Conservation (phyloP, 2,888 invertebrate genomes). For the Drosophila maculinotata region DNA sequence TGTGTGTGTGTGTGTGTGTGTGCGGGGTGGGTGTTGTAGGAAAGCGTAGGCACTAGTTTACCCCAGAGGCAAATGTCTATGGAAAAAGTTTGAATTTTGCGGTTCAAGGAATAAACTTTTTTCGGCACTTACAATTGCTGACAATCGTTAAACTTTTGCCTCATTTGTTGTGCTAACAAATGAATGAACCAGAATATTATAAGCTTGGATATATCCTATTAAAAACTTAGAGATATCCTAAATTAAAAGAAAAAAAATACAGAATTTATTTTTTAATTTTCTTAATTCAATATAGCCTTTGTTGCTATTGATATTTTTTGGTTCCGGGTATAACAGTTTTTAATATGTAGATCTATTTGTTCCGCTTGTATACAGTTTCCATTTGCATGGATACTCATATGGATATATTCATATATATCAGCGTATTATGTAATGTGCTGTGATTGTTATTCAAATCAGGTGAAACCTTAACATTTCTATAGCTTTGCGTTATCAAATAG, state of each 20-base stretch:
- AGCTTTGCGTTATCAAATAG: neutral
- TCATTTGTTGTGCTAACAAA: slow-evolving; percentile 37
- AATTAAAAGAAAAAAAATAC: no score
- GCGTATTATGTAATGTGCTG: slow-evolving; percentile 14
- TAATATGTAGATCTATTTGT: neutral
- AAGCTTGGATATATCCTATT: neutral
- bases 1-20: neutral
- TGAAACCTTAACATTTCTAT: slow-evolving; percentile 25
- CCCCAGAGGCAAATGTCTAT: neutral
- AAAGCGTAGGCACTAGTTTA: neutral
- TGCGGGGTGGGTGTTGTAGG: neutral
- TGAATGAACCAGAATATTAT: neutral
- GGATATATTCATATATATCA: slow-evolving; percentile 25
- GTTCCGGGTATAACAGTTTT: neutral
- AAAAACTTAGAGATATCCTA: no score
- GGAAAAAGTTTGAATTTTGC: slow-evolving; percentile 32
- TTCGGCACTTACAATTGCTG: slow-evolving; percentile 21
- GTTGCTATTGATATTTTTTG: neutral
- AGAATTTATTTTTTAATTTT: neutral
- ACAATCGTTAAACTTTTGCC: slow-evolving; percentile 26
- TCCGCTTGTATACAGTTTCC: slow-evolving; percentile 15
- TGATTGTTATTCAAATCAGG: slow-evolving; percentile 32
- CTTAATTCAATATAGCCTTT: neutral
- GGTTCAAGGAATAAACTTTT: slow-evolving; percentile 37
- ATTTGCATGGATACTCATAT: neutral